A percentile compares a stretch with the other conserved stretches of the same genome.
Conservation (phyloP, 2,888 invertebrate species). For the Odontomyia ornata region DNA sequence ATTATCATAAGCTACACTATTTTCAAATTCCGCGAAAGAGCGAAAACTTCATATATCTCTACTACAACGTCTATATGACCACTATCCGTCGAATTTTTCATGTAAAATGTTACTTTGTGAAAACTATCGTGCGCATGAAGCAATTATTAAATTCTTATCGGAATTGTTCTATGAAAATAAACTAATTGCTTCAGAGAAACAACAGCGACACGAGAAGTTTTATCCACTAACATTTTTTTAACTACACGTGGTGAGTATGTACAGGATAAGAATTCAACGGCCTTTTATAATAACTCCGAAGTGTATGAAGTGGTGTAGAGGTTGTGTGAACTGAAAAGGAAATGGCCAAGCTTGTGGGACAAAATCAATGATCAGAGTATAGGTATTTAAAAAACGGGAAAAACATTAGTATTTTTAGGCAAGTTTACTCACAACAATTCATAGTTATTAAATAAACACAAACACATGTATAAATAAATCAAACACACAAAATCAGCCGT, state of each 20-base stretch:
- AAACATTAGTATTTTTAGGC: no score
- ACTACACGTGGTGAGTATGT: slow-evolving; percentile 82
- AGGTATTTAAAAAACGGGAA: no score
- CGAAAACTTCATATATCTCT: slow-evolving; percentile 75
- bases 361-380: slow-evolving; percentile 79
- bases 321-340: slow-evolving; percentile 74
- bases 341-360: slow-evolving; percentile 81
- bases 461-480: no score
- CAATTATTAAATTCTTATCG: slow-evolving; percentile 83
- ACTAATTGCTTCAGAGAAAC: slow-evolving; percentile 76
- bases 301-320: no score
- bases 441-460: no score
- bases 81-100: slow-evolving; percentile 77
- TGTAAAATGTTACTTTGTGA: slow-evolving; percentile 83
- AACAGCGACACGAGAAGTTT: slow-evolving; percentile 74
- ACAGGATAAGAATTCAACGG: slow-evolving; percentile 80
- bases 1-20: slow-evolving; percentile 81
- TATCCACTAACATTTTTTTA: slow-evolving; percentile 82
- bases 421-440: no score
- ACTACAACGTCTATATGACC: no score
- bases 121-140: no score
- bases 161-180: slow-evolving; percentile 83
- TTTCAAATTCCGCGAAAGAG: slow-evolving; percentile 77
- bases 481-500: no score
- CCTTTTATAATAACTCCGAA: no score